These are phyloP conservation scores for Lamproptera curius DNA, from an alignment of 2,888 invertebrate genomes.

Conservation along the genomic window DNA sequence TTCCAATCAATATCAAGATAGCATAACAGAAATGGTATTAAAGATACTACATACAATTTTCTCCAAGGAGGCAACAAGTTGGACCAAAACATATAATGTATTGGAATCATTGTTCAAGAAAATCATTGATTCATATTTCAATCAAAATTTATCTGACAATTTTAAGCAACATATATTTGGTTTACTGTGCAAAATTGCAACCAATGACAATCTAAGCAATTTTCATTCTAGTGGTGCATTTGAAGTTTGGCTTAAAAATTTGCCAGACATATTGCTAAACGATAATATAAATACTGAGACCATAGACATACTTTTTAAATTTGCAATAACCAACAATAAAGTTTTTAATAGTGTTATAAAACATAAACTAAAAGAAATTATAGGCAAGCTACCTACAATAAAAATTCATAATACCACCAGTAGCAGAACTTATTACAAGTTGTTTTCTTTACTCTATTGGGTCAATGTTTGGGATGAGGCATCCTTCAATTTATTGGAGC, in stretches of 20 bases:
- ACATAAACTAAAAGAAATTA: conserved; percentile 57
- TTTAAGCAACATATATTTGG: conserved; percentile 61
- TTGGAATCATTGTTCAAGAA: conserved; percentile 56
- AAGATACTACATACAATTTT: conserved; percentile 56
- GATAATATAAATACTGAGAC: conserved; percentile 66
- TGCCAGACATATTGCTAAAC: conserved; percentile 78
- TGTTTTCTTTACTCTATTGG: conserved; percentile 77
- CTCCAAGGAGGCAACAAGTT: conserved; percentile 50
- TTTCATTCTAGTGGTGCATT: conserved; percentile 61
- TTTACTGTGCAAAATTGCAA: conserved; percentile 61
- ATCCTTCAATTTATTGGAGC: conserved; percentile 60
- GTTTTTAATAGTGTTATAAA: conserved; percentile 70
- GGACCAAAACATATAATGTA: conserved; percentile 51
- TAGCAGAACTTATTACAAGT: conserved; percentile 64
- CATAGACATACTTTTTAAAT: conserved; percentile 75
- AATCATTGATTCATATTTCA: conserved; percentile 58
- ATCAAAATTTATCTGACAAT: conserved; percentile 38
- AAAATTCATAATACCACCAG: conserved; percentile 53
- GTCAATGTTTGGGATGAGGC: conserved; percentile 60
- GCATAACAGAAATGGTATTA: conserved; percentile 43
- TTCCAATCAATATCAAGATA: conserved; percentile 41
- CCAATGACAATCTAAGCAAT: conserved; percentile 56
- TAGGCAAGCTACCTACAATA: conserved; percentile 63
- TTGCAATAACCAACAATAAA: conserved; percentile 75
- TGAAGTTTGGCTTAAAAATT: conserved; percentile 68